phyloP scores from a whole-genome alignment of 2,888 invertebrate genomes.

The Noctua fimbriata region DNA sequence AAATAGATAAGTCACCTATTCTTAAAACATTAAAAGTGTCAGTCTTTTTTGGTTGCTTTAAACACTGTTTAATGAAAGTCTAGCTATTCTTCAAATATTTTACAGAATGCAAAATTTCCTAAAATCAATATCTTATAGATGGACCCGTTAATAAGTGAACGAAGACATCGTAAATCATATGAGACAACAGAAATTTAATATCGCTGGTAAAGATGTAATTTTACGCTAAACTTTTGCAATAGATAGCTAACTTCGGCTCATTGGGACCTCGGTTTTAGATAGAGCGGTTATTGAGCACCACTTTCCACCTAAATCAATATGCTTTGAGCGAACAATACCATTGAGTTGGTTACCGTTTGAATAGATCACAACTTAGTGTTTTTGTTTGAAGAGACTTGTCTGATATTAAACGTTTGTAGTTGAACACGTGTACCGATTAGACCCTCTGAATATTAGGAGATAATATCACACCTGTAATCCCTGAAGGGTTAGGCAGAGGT shows the following conservation, averaged over 20 bases:
- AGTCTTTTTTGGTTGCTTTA: background rate
- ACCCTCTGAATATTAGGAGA: slow-evolving; percentile 1
- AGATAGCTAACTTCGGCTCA: slow-evolving; percentile 83
- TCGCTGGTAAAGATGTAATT: slow-evolving; percentile 85
- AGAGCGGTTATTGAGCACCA: slow-evolving; percentile 81
- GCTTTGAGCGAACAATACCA: slow-evolving; percentile 79
- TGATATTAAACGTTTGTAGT: slow-evolving; percentile 28
- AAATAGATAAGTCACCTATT: background rate
- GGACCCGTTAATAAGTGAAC: slow-evolving; percentile 79
- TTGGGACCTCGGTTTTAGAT: slow-evolving; percentile 79
- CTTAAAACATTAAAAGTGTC: background rate
- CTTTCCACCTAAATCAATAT: slow-evolving; percentile 83
- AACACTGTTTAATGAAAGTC: background rate
- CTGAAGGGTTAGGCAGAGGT: too few relatives aligned
- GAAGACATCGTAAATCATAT: slow-evolving; percentile 82
- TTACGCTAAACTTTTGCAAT: slow-evolving; percentile 86
- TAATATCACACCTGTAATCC: too few relatives aligned
- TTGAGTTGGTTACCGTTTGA: slow-evolving; percentile 62
- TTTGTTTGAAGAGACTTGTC: slow-evolving; percentile 54
- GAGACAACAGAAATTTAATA: slow-evolving; percentile 89
- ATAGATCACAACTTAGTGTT: slow-evolving; percentile 67
- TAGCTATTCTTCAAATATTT: background rate
- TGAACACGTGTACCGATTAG: background rate
- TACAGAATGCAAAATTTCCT: slow-evolving; percentile 39
- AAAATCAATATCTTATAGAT: slow-evolving; percentile 75